Evolutionary conservation across 2,797 vertebrate genomes (phyloP), one percentile per base, ranked within the genome.

Genomic region (Acrossocheilus fasciatus): DNA sequence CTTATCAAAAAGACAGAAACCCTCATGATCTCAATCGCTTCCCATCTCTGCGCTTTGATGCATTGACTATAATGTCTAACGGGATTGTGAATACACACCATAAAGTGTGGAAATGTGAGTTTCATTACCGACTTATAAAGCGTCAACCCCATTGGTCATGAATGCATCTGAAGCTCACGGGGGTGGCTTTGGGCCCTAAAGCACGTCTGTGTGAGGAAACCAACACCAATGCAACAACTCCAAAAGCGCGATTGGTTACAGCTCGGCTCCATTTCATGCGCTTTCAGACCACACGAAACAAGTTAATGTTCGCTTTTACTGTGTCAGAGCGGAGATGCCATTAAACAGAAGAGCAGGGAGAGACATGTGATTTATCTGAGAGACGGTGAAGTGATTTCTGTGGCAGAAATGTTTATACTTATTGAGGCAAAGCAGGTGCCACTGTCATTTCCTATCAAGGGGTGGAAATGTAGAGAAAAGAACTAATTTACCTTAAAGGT

Each of bases 251-350:
- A 88, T 82, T 87, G 86, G 87, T 82, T 77, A 87, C 72, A 86
- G 87, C 89, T 86, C 74, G 18, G 78, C 81, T 79, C 57, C 72
- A 87, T 87, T 89, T 82, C 81, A 82, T 84, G 87, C 66, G 74
- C 89, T 83, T 87, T 88, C 87, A 88, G 73, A 82, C 80, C 66
- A 43, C 73, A 73, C 11, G 64, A 78, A 77, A 84, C 64, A 69
- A 82, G 83, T 83, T 88, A 85, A 80, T 81, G 72, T 76, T 52
- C 11, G 54, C 57, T 85, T 85, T 82, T 66, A 73, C 70, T 14
- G 79, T 52, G 59, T 66, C 72, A 70, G 15, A 34, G 45, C 39
- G 4, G 78, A 64, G 82, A 79, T 18, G 72, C 45, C 80, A 54
- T 82, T 87, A 73, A 82, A 85, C 52, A 52, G 84, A 69, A 79